Percentiles rank a stretch among this genome's conserved stretches.
Evolutionary conservation across 2,113 vertebrate genomes (phyloP).

Genomic region (Trematocara macrostoma): DNA sequence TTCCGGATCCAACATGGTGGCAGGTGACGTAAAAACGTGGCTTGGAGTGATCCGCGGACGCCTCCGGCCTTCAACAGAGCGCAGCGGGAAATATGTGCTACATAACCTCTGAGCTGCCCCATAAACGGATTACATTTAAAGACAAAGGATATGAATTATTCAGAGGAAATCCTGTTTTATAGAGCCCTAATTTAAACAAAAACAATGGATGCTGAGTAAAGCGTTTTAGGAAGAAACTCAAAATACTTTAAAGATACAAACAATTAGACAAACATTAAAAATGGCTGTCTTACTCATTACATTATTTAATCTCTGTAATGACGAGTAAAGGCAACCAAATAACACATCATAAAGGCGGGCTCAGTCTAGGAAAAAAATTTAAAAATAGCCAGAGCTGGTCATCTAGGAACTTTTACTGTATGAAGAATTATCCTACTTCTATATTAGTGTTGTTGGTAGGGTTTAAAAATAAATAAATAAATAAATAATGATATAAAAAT

Average conservation of each 20-base stretch:
- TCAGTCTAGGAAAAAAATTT: neutral
- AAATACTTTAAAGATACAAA: neutral
- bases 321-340: neutral
- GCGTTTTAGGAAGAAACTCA: neutral
- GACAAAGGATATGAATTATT: neutral
- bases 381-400: neutral
- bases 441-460: neutral
- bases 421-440: neutral
- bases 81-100: neutral
- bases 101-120: neutral
- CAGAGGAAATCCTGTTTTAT: neutral
- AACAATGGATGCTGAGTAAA: neutral
- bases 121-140: neutral
- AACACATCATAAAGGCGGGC: neutral
- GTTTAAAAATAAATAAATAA: neutral
- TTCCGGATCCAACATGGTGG: constrained; percentile 85
- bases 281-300: neutral
- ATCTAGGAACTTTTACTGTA: neutral
- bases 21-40: constrained; percentile 75
- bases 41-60: neutral
- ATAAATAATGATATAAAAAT: neutral
- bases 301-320: neutral
- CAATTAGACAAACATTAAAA: neutral
- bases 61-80: neutral
- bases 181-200: neutral